Evolutionary conservation across 1,140 invertebrate genomes (phyloP).

Genomic region (Orchesella cincta): DNA sequence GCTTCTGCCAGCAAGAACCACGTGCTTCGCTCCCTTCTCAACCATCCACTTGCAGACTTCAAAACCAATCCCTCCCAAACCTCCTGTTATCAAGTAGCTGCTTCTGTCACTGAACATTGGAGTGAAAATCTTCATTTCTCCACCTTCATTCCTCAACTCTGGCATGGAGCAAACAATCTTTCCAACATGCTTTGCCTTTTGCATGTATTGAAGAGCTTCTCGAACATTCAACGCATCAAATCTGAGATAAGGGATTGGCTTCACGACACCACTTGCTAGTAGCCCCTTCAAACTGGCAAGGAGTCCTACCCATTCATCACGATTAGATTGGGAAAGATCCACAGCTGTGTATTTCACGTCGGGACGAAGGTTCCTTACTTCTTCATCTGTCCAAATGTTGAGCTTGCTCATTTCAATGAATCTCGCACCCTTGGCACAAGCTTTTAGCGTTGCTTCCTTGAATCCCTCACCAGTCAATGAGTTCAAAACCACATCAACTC

Average conservation of each 20-base stretch:
- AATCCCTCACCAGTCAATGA: conserved; percentile 26
- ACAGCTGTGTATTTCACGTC: conserved; percentile 24
- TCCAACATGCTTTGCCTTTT: conserved; percentile 28
- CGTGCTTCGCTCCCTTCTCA: conserved; percentile 15
- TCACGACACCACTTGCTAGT: not conserved
- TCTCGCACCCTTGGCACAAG: not conserved
- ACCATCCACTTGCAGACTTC: not conserved
- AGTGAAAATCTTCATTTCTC: not conserved
- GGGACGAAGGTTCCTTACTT: conserved; percentile 13
- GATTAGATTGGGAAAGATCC: not conserved
- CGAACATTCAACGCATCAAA: not conserved
- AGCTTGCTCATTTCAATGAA: conserved; percentile 33
- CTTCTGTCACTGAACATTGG: not conserved
- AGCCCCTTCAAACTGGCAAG: not conserved
- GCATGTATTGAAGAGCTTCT: conserved; percentile 7
- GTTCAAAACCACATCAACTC: conserved; percentile 32
- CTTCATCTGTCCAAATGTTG: conserved; percentile 7
- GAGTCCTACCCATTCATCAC: not conserved
- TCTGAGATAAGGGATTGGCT: conserved; percentile 6
- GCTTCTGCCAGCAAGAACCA: conserved; percentile 13
- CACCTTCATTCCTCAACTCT: not conserved
- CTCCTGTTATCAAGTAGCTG: conserved; percentile 24
- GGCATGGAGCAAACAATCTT: conserved; percentile 21
- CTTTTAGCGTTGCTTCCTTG: conserved; percentile 29
- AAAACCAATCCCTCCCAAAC: conserved; percentile 26